Percentiles rank a stretch among this genome's conserved stretches.
These are phyloP conservation scores for Pristionchus fissidentatus DNA, from an alignment of 2,888 invertebrate species.

Conservation along the genomic window DNA sequence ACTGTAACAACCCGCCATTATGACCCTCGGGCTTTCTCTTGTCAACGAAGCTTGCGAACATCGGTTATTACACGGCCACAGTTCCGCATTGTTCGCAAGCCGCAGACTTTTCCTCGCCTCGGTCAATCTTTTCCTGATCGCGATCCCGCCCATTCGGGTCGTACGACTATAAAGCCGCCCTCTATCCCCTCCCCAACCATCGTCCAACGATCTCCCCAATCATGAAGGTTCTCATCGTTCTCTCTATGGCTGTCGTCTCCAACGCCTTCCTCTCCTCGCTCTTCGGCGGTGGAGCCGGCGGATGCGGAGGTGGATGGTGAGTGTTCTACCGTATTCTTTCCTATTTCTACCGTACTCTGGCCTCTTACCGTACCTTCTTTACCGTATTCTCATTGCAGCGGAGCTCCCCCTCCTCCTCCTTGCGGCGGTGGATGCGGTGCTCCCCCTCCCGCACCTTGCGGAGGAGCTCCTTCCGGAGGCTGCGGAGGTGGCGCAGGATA, in stretches of 20 bases:
- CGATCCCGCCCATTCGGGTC: no score
- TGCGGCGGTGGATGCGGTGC: constrained; percentile 11
- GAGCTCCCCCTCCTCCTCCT: constrained; percentile 25
- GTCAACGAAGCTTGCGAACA: no score
- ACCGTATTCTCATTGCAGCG: background rate
- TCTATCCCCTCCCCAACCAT: background rate
- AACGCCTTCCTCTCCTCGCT: constrained; percentile 29
- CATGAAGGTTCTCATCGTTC: constrained; percentile 32
- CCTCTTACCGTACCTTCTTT: no score
- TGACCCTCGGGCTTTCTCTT: no score
- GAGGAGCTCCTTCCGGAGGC: constrained; percentile 16
- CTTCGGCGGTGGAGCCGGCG: constrained; percentile 45
- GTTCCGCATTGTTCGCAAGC: no score
- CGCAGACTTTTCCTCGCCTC: no score
- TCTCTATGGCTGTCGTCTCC: constrained; percentile 21
- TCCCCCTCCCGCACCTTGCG: constrained; percentile 3
- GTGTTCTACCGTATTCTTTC: background rate
- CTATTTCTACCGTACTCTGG: background rate
- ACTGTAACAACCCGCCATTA: no score
- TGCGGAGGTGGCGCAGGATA: constrained; percentile 38
- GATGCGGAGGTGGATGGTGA: constrained; percentile 43
- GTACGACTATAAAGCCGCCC: background rate
- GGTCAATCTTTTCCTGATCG: no score
- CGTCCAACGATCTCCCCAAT: constrained; percentile 75
- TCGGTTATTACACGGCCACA: no score